Evolutionary conservation across 1,140 invertebrate species (phyloP), one percentile per base, ranked within the genome.

Genomic region (Leguminivora glycinivorella): DNA sequence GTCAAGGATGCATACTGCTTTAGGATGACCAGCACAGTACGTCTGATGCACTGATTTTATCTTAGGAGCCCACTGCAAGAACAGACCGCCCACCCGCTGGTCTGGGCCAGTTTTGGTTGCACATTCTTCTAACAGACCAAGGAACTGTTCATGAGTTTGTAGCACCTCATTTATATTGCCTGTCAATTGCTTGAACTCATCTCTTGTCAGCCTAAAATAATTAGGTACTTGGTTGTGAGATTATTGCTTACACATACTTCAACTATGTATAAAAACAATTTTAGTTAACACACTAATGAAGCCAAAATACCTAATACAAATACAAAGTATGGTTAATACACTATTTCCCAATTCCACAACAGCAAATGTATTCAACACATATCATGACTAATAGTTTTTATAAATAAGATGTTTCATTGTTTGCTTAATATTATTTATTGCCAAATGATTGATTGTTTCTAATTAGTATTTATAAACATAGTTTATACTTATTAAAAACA

Each of bases 11-110:
- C 95, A 96, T 40, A 98, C 97, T 80, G 98, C 98, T 85, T 95
- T 95, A 0, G 98, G 98, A 94, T 99, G 98, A 78, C 96, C 95
- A 71, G 94, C 93, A 92, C 98, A 99, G 86, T 99, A 99, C 14
- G 92, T 92, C 75, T 95, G 94, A 90, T 99, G 97, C 24, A 98
- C 94, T 72, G 93, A 91, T 90, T 98, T 98, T 67, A 99, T 93
- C 83, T 94, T 94, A 17, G 96, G 95, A 7, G 98, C 98, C 87
- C 96, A 94, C 58, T 95, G 95, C 47, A 99, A 89, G 84, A 99
- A 99, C 1, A 98, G 91, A 81, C 96, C 97, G 5, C 98, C 98
- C 70, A 99, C 95, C 83, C 96, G 93, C 84, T 98, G 96, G 73
- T 98, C 96, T 4, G 93, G 88, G 17, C 94, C 93, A 9, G 94